phyloP scores from a whole-genome alignment of 2,113 vertebrate species.

The Sinosuthora webbiana region DNA sequence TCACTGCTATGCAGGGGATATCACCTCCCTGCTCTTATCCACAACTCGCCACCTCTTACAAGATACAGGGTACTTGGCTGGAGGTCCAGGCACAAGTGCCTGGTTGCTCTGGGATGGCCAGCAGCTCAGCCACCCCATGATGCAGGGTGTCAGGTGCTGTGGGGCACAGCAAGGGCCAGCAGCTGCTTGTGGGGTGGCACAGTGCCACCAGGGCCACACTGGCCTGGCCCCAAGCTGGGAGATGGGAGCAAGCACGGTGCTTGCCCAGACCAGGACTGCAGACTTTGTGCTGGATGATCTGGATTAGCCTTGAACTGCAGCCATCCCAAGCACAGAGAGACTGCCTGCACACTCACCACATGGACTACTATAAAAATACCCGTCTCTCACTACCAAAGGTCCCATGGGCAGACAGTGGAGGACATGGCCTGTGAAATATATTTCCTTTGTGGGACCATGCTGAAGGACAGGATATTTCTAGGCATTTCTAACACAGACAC shows the following conservation, averaged over 20 bases:
- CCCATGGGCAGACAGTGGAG: rapidly evolving
- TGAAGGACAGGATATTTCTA: not conserved
- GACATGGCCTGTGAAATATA: not conserved
- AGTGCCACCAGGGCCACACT: not conserved
- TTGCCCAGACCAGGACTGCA: not conserved
- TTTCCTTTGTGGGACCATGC: not conserved
- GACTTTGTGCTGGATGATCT: not conserved
- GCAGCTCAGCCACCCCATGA: not conserved
- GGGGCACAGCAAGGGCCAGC: not conserved
- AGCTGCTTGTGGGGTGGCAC: not conserved
- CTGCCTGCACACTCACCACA: not conserved
- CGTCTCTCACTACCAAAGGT: not conserved
- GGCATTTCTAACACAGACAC: not conserved
- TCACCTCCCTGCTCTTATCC: not conserved
- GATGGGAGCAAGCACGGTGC: not conserved
- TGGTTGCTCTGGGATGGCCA: not conserved
- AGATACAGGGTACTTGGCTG: not conserved
- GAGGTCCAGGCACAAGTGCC: not conserved
- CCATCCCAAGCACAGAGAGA: not conserved
- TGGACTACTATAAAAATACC: constrained; percentile 7
- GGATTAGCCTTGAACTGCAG: constrained; percentile 16
- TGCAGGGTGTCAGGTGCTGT: not conserved
- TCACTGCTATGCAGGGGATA: not conserved
- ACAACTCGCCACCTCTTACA: not conserved
- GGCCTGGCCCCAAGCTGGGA: rapidly evolving